Percentiles rank a stretch among this genome's conserved stretches.
Evolutionary conservation across 1,140 invertebrate species (phyloP).

Genomic region (Drosophila teissieri): DNA sequence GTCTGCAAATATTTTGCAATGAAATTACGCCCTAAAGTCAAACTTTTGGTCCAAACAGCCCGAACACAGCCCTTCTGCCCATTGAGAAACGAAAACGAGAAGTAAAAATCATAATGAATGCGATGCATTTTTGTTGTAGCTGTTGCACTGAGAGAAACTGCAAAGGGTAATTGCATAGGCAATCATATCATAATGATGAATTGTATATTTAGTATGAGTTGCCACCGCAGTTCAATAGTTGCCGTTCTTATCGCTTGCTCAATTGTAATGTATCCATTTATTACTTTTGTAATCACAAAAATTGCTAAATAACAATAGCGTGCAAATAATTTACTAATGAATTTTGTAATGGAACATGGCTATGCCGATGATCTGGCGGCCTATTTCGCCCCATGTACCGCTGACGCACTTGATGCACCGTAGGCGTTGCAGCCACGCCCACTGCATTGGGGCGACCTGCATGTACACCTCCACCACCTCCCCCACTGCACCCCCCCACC

Average conservation of each 20-base stretch:
- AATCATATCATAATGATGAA: too few species aligned
- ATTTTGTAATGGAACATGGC: background rate
- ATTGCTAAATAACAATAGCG: too few species aligned
- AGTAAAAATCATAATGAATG: constrained; percentile 73
- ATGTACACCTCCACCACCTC: constrained; percentile 25
- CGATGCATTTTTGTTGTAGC: constrained; percentile 25
- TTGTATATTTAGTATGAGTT: too few species aligned
- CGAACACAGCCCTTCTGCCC: constrained; percentile 16
- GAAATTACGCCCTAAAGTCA: constrained; percentile 80
- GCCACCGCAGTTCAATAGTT: too few species aligned
- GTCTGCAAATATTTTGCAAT: constrained; percentile 74
- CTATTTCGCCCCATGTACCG: constrained; percentile 8
- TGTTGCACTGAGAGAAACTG: constrained; percentile 4
- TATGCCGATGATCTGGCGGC: background rate
- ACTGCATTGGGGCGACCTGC: constrained; percentile 23
- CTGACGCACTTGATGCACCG: constrained; percentile 66
- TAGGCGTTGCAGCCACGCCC: constrained; percentile 38
- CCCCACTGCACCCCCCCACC: constrained; percentile 10
- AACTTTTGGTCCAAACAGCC: constrained; percentile 55
- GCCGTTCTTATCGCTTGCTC: too few species aligned
- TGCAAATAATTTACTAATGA: too few species aligned
- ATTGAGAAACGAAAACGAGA: constrained; percentile 50
- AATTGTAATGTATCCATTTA: too few species aligned
- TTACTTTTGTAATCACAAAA: too few species aligned
- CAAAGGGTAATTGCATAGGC: too few species aligned